Conservation (phyloP, 2,888 invertebrate genomes). For the Stenolophus ochropezus region DNA sequence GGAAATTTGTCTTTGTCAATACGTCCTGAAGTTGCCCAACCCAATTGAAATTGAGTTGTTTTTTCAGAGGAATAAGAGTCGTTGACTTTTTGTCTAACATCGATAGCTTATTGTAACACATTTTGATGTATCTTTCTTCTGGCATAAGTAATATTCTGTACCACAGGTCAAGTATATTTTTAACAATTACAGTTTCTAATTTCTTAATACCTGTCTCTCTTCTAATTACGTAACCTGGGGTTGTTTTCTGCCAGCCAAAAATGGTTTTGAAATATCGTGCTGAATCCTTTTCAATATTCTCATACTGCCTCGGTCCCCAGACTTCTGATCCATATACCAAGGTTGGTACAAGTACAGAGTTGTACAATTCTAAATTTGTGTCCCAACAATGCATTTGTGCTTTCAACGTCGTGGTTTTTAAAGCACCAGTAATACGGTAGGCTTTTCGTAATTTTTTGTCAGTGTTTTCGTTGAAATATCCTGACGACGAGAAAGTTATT, state of each 20-base stretch:
- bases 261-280: background rate
- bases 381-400: no score
- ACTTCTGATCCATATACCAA: background rate
- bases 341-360: background rate
- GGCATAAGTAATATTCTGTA: no score
- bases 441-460: background rate
- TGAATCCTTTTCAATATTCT: no score
- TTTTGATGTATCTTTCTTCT: no score
- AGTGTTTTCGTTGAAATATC: background rate
- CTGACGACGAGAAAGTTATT: background rate
- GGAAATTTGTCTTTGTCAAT: background rate
- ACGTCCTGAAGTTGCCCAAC: background rate
- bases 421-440: background rate
- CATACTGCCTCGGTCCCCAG: background rate
- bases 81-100: no score
- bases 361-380: background rate
- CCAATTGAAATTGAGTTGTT: constrained; percentile 3
- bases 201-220: background rate
- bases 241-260: background rate
- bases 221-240: no score
- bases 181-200: background rate
- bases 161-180: background rate
- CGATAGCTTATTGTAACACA: no score
- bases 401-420: no score
- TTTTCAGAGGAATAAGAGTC: no score